Percentiles rank a stretch among this genome's conserved stretches.
phyloP scores from a whole-genome alignment of 2,113 vertebrate genomes.

The Strigops habroptila region DNA sequence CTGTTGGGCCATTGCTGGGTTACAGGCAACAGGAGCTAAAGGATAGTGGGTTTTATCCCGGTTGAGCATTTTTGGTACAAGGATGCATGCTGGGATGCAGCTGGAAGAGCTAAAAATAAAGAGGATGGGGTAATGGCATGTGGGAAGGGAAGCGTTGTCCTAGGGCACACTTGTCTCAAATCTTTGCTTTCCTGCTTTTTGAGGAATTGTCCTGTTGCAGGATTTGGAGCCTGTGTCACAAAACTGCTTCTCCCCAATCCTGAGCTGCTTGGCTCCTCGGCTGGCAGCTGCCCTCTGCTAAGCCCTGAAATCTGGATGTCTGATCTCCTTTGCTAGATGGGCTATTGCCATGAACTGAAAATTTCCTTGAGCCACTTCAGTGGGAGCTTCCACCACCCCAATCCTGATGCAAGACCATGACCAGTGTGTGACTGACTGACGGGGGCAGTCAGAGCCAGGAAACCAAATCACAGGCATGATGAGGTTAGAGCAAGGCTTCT shows the following conservation, averaged over 20 bases:
- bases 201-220: not conserved
- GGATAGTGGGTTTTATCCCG: not conserved
- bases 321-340: not conserved
- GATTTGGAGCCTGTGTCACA: not conserved
- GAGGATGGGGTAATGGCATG: not conserved
- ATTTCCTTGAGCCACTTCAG: accelerated
- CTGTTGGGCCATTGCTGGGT: not conserved
- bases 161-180: not conserved
- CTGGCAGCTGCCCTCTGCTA: not conserved
- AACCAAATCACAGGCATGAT: accelerated
- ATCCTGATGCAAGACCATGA: not conserved
- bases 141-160: not conserved
- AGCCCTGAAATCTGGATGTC: not conserved
- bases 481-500: not conserved
- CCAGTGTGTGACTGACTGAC: not conserved
- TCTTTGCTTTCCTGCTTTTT: not conserved
- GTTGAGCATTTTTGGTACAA: not conserved
- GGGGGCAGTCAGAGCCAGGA: not conserved
- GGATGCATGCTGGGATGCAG: not conserved
- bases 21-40: not conserved
- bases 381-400: not conserved
- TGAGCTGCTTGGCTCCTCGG: accelerated
- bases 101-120: not conserved
- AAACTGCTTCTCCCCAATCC: not conserved
- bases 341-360: not conserved